These are phyloP conservation scores for Malthinus flaveolus DNA, from an alignment of 2,888 invertebrate species.

Conservation along the genomic window DNA sequence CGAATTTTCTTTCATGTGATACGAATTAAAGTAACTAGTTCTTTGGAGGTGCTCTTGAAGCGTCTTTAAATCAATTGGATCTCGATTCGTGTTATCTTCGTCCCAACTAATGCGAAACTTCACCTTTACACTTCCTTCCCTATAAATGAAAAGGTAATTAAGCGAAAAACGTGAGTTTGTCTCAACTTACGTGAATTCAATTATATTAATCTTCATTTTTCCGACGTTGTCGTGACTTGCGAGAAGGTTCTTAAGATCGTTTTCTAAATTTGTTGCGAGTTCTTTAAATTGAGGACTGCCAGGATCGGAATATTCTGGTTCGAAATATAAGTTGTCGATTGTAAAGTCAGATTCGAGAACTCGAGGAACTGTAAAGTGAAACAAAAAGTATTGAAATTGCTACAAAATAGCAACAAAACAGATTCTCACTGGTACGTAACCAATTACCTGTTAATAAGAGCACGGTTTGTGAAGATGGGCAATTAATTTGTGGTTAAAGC, in stretches of 20 bases:
- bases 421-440: neutral
- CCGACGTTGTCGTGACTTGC: constrained; percentile 58
- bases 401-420: neutral
- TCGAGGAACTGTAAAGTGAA: constrained; percentile 62
- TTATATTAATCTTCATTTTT: constrained; percentile 63
- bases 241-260: constrained; percentile 62
- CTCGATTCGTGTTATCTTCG: constrained; percentile 53
- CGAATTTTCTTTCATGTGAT: constrained; percentile 55
- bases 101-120: constrained; percentile 70
- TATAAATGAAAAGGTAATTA: constrained; percentile 48
- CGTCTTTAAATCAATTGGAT: constrained; percentile 57
- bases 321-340: constrained; percentile 68
- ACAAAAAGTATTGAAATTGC: neutral
- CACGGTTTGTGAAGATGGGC: no score
- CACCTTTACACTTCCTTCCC: constrained; percentile 67
- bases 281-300: constrained; percentile 66
- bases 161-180: no score
- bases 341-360: constrained; percentile 70
- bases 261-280: constrained; percentile 62
- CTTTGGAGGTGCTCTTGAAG: constrained; percentile 57
- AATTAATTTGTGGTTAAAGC: no score
- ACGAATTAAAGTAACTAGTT: constrained; percentile 58
- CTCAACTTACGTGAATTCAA: constrained; percentile 62
- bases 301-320: constrained; percentile 60
- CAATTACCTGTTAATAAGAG: no score